Conservation (phyloP, 2,113 vertebrate genomes). For the Sardina pilchardus region DNA sequence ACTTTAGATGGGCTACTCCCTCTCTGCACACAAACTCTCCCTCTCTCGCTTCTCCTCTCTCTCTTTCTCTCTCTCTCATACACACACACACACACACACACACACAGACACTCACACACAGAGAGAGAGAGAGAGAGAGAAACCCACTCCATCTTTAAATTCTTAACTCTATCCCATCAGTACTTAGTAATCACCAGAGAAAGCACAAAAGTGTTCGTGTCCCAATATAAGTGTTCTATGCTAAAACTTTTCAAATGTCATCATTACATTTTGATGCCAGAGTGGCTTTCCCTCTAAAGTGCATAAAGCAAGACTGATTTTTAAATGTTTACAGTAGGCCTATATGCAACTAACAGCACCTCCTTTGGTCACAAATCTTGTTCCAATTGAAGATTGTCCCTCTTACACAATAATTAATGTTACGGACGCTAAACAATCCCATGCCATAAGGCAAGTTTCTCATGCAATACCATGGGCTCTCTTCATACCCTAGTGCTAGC, state of each 20-base stretch:
- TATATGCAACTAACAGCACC: background rate
- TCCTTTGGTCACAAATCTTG: background rate
- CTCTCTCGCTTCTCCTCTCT: background rate
- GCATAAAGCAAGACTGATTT: background rate
- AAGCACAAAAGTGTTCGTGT: too few species aligned
- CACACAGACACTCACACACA: background rate
- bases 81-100: conserved; percentile 10
- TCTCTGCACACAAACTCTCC: background rate
- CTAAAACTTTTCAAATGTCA: background rate
- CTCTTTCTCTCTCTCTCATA: background rate
- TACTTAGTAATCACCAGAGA: background rate
- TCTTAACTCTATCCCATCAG: background rate
- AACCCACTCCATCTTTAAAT: background rate
- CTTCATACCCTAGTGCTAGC: background rate
- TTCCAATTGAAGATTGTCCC: background rate
- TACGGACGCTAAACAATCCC: background rate
- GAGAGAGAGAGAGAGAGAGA: background rate
- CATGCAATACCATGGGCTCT: background rate
- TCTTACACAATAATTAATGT: too few species aligned
- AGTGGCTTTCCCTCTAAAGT: background rate
- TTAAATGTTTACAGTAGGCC: background rate
- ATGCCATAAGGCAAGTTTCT: background rate
- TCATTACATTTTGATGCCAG: background rate
- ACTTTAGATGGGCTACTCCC: background rate
- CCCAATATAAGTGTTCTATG: background rate